Conservation (phyloP, 2,888 invertebrate genomes). For the Cheilosia vulpina region DNA sequence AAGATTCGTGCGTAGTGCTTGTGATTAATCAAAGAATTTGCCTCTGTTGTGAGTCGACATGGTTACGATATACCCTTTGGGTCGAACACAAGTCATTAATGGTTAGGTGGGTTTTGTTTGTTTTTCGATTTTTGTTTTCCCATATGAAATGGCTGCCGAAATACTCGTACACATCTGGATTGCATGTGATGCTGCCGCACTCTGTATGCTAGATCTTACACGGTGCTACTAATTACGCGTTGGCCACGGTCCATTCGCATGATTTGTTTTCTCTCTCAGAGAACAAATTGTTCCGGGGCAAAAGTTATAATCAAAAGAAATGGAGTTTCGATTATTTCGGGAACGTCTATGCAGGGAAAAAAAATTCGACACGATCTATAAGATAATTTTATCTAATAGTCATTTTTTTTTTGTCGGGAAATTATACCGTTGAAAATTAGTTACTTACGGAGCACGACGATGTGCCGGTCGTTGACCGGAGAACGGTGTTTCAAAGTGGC, state of each 20-base stretch:
- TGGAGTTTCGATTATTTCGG: conserved; percentile 41
- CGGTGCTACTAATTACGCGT: conserved; percentile 63
- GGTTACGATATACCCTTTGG: conserved; percentile 38
- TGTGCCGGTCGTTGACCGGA: no score
- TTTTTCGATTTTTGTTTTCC: conserved; percentile 25
- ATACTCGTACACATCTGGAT: conserved; percentile 31
- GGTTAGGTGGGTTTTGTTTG: conserved; percentile 30
- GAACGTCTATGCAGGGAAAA: neutral
- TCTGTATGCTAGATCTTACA: conserved; percentile 45
- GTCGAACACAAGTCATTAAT: conserved; percentile 50
- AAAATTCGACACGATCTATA: neutral
- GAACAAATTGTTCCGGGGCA: conserved; percentile 14
- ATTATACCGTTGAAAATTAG: conserved; percentile 59
- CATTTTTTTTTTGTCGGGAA: conserved; percentile 18
- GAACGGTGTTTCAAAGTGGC: no score
- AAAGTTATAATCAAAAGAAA: conserved; percentile 31
- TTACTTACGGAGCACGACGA: conserved; percentile 4
- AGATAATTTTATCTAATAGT: conserved; percentile 43
- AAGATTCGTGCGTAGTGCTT: neutral
- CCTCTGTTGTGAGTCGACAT: conserved; percentile 53
- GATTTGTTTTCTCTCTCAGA: conserved; percentile 59
- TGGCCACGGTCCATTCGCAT: conserved; percentile 66
- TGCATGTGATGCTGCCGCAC: conserved; percentile 49
- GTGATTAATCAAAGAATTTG: conserved; percentile 67
- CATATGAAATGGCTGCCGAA: conserved; percentile 42